Conservation (phyloP, 1,140 invertebrate genomes). For the Drosophila parvula region DNA sequence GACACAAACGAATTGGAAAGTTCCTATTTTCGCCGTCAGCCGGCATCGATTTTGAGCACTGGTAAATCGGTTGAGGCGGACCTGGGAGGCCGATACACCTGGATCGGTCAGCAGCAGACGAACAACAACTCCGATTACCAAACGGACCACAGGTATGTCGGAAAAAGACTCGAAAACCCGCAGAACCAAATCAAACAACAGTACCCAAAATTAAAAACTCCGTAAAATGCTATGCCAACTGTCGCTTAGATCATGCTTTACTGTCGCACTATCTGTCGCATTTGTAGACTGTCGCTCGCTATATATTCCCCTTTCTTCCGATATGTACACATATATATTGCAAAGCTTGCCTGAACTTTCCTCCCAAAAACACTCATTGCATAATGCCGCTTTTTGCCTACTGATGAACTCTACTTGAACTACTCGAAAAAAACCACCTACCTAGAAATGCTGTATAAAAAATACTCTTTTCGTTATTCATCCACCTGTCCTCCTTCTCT, state of each 20-base stretch:
- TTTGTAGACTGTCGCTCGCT: conserved; percentile 35
- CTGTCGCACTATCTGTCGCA: conserved; percentile 69
- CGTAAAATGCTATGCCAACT: conserved; percentile 72
- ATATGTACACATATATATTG: conserved; percentile 30
- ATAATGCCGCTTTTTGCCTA: conserved; percentile 62
- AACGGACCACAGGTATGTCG: conserved; percentile 65
- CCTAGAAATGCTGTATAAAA: conserved; percentile 57
- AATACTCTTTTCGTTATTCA: conserved; percentile 58
- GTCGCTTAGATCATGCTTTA: conserved; percentile 76
- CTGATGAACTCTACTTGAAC: conserved; percentile 36
- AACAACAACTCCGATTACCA: conserved; percentile 62
- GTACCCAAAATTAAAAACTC: conserved; percentile 44
- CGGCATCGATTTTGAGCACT: conserved; percentile 87
- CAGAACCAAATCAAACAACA: conserved; percentile 17
- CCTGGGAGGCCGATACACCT: conserved; percentile 62
- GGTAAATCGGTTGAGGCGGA: conserved; percentile 67
- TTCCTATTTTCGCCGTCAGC: conserved; percentile 91
- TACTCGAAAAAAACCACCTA: conserved; percentile 36
- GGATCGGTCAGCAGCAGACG: conserved; percentile 61
- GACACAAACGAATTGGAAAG: conserved; percentile 87
- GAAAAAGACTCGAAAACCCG: conserved; percentile 23
- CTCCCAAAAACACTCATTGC: conserved; percentile 45
- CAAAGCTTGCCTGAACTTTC: conserved; percentile 51
- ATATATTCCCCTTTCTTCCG: conserved; percentile 6
- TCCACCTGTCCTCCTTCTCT: conserved; percentile 46